Conservation (phyloP, 2,797 vertebrate species). For the Sebastes matsubarae region DNA sequence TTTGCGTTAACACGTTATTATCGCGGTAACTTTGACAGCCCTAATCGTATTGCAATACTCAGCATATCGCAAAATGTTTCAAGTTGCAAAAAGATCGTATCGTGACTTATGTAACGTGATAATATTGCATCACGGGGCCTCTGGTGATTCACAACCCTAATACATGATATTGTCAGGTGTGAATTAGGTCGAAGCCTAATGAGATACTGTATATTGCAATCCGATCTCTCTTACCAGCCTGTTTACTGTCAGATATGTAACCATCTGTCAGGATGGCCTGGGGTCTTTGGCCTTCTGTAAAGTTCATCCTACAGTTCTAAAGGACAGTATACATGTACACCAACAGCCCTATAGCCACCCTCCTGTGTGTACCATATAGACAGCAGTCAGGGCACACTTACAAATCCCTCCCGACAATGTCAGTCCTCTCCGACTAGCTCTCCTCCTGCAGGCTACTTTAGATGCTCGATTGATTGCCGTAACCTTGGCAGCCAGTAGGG, state of each 20-base stretch:
- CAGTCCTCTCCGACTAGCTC: slow-evolving; percentile 15
- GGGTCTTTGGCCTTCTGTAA: not conserved
- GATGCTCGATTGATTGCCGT: slow-evolving; percentile 49
- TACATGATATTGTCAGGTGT: not conserved
- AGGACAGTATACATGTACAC: not conserved
- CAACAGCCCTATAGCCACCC: not conserved
- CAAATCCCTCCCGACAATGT: slow-evolving; percentile 23
- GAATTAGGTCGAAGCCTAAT: not conserved
- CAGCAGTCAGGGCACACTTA: slow-evolving; percentile 1
- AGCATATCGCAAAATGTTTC: too few species aligned
- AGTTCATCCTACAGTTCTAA: not conserved
- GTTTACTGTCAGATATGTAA: not conserved
- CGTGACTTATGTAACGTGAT: too few species aligned
- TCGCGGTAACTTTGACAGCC: too few species aligned
- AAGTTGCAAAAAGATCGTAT: too few species aligned
- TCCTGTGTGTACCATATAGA: slow-evolving; percentile 5
- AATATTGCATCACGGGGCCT: too few species aligned
- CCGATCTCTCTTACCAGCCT: not conserved
- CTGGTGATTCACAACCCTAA: too few species aligned
- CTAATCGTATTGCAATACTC: too few species aligned
- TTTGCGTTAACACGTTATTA: too few species aligned
- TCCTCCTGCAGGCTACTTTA: slow-evolving; percentile 36
- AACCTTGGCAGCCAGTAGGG: slow-evolving; percentile 57
- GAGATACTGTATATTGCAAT: not conserved
- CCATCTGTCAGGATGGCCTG: not conserved